Conservation (phyloP, 2,888 invertebrate genomes). For the Mimumesa dahlbomi region DNA sequence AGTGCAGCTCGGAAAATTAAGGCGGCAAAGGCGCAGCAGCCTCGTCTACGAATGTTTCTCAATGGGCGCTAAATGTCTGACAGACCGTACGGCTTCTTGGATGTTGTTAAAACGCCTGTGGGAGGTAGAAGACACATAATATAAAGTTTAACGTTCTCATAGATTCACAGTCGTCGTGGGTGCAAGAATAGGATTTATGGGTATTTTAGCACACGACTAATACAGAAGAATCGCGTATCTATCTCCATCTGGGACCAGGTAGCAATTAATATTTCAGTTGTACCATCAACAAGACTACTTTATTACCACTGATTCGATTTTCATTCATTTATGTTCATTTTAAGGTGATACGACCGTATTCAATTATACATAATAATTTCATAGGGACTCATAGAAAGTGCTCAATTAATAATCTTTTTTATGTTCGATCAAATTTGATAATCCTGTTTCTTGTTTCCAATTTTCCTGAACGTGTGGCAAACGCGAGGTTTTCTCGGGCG, state of each 20-base stretch:
- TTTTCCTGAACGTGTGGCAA: too few relatives aligned
- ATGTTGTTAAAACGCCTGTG: constrained; percentile 24
- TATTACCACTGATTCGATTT: too few relatives aligned
- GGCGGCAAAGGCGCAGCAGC: constrained; percentile 51
- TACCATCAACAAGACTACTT: background rate
- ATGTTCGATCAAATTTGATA: too few relatives aligned
- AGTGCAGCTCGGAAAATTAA: constrained; percentile 36
- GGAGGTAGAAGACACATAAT: constrained; percentile 57
- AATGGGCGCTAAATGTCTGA: constrained; percentile 62
- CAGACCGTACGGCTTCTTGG: constrained; percentile 39
- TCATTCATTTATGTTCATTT: too few relatives aligned
- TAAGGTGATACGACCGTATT: too few relatives aligned
- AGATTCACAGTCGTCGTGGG: constrained; percentile 52
- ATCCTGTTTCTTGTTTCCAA: too few relatives aligned
- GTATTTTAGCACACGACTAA: constrained; percentile 33
- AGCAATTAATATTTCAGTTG: background rate
- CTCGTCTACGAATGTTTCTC: constrained; percentile 60
- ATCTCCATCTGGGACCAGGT: constrained; percentile 23
- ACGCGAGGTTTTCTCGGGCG: too few relatives aligned
- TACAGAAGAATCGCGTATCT: constrained; percentile 45
- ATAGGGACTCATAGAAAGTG: too few relatives aligned
- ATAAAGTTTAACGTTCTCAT: constrained; percentile 60
- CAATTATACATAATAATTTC: too few relatives aligned
- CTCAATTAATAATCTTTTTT: too few relatives aligned
- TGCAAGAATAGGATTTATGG: constrained; percentile 56